These are phyloP conservation scores for Pseudopipra pipra DNA, from an alignment of 2,113 vertebrate species.

Conservation along the genomic window DNA sequence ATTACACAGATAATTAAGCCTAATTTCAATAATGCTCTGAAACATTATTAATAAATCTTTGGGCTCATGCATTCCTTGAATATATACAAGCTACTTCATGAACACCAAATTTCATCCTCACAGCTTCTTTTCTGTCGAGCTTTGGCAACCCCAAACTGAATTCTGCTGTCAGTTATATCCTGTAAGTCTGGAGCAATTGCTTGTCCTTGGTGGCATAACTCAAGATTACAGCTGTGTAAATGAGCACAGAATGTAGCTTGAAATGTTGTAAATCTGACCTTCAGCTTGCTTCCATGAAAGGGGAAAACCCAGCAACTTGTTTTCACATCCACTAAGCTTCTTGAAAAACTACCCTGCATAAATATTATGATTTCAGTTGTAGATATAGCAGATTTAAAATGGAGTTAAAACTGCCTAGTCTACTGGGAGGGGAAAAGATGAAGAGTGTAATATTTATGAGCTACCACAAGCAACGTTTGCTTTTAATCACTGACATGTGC, in stretches of 20 bases:
- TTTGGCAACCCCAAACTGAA: slow-evolving; percentile 18
- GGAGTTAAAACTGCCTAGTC: neutral
- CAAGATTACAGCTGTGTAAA: slow-evolving; percentile 61
- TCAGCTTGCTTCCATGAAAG: slow-evolving; percentile 46
- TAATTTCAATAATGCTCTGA: slow-evolving; percentile 74
- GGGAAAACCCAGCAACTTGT: slow-evolving; percentile 19
- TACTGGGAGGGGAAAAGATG: neutral
- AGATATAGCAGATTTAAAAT: neutral
- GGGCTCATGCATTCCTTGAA: slow-evolving; percentile 25
- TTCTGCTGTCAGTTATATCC: slow-evolving; percentile 36
- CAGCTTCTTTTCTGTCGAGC: neutral
- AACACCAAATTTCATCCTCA: slow-evolving; percentile 26
- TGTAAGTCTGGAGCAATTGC: slow-evolving; percentile 30
- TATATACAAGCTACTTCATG: slow-evolving; percentile 37
- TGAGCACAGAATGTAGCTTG: slow-evolving; percentile 41
- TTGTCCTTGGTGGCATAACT: slow-evolving; percentile 19
- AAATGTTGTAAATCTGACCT: slow-evolving; percentile 58
- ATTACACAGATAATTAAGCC: slow-evolving; percentile 78
- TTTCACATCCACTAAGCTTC: slow-evolving; percentile 33
- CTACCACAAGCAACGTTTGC: neutral
- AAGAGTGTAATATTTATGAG: neutral
- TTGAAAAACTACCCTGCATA: slow-evolving; percentile 45
- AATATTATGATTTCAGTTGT: slow-evolving; percentile 46
- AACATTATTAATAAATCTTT: slow-evolving; percentile 74
- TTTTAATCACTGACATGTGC: neutral